phyloP scores from a whole-genome alignment of 2,113 vertebrate species.

The Datnioides undecimradiatus region DNA sequence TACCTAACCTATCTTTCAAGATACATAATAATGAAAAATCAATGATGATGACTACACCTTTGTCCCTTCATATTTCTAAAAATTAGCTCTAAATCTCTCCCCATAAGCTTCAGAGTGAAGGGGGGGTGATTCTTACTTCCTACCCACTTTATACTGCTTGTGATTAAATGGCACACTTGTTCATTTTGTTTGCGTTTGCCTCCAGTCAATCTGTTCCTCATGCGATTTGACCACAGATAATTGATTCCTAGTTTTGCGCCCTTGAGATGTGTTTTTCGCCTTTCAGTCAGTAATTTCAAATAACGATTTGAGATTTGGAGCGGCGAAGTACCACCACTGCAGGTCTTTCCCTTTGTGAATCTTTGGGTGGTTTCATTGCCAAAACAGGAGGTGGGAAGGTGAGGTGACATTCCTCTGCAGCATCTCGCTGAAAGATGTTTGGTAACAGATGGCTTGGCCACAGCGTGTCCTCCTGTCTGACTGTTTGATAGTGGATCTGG shows the following conservation, averaged over 20 bases:
- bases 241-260: background rate
- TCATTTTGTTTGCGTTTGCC: background rate
- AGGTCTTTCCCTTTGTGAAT: slow-evolving; percentile 32
- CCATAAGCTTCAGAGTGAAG: background rate
- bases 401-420: slow-evolving; percentile 47
- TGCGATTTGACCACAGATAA: background rate
- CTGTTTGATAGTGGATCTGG: slow-evolving; percentile 70
- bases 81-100: slow-evolving; percentile 11
- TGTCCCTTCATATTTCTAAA: slow-evolving; percentile 13
- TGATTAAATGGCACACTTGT: background rate
- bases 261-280: background rate
- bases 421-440: slow-evolving; percentile 67
- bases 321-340: background rate
- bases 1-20: too few relatives aligned
- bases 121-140: slow-evolving; percentile 5
- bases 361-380: slow-evolving; percentile 26
- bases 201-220: background rate
- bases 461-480: slow-evolving; percentile 21
- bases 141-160: background rate
- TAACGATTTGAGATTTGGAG: slow-evolving; percentile 13
- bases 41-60: background rate
- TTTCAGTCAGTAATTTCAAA: background rate
- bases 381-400: slow-evolving; percentile 65
- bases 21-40: background rate
- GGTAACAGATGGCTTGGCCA: slow-evolving; percentile 69